Evolutionary conservation across 1,140 invertebrate species (phyloP).

Genomic region (Pachypeltis micranthus): DNA sequence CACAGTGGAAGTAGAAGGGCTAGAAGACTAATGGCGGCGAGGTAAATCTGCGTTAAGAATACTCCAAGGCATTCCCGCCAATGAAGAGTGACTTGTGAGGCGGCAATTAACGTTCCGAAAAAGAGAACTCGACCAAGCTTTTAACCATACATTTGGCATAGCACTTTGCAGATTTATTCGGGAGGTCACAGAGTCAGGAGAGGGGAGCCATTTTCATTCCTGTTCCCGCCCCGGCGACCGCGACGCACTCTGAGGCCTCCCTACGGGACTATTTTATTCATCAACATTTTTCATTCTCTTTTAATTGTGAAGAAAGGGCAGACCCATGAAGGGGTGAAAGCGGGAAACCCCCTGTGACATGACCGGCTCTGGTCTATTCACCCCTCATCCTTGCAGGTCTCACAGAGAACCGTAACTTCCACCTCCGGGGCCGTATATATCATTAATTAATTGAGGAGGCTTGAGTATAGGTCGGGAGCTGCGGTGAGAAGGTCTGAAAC

Average conservation of each 20-base stretch:
- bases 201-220: not conserved
- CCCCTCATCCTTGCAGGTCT: too few species aligned
- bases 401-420: not conserved
- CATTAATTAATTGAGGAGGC: not conserved
- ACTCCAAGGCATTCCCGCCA: not conserved
- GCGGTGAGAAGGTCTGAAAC: too few species aligned
- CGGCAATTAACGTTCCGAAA: not conserved
- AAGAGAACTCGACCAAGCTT: not conserved
- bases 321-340: not conserved
- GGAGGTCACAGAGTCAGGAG: not conserved
- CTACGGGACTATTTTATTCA: slow-evolving; percentile 3
- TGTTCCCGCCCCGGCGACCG: not conserved
- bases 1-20: not conserved
- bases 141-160: not conserved
- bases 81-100: not conserved
- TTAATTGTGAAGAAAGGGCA: slow-evolving; percentile 1
- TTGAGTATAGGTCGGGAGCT: too few species aligned
- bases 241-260: not conserved
- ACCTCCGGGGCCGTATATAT: not conserved
- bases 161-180: not conserved
- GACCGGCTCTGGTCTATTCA: too few species aligned
- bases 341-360: too few species aligned
- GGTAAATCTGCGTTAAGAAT: slow-evolving; percentile 7
- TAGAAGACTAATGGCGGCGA: not conserved
- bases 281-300: slow-evolving; percentile 8